phyloP scores from a whole-genome alignment of 2,888 invertebrate genomes.

The Capitulum mitella region DNA sequence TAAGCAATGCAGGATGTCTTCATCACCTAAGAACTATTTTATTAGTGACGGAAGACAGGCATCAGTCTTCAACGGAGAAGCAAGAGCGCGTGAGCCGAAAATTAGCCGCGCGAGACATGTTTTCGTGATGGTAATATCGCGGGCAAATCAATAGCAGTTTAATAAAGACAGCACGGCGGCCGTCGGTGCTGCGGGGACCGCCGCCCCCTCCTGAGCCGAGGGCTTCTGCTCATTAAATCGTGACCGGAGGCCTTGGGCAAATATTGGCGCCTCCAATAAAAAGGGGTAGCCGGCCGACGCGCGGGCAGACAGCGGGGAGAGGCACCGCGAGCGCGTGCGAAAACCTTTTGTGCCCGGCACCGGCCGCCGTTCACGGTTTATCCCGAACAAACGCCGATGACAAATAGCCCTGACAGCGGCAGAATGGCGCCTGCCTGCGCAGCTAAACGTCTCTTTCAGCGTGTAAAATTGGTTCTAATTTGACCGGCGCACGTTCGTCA shows the following conservation, averaged over 20 bases:
- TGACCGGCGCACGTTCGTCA: not conserved
- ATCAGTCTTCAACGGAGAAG: no score
- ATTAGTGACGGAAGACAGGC: no score
- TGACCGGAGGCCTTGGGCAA: not conserved
- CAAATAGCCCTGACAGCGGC: not conserved
- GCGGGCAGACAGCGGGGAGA: not conserved
- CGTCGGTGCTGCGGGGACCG: not conserved
- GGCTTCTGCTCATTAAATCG: not conserved
- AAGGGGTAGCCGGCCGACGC: not conserved
- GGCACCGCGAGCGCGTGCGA: not conserved
- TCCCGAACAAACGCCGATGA: not conserved
- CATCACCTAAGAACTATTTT: no score
- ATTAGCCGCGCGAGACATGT: no score
- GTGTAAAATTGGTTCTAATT: not conserved
- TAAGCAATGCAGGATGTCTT: no score
- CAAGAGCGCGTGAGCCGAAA: no score
- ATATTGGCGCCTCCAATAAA: not conserved
- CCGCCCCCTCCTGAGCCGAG: not conserved
- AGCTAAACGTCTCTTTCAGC: conserved; percentile 8
- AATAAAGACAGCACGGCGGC: not conserved
- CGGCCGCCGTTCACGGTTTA: not conserved
- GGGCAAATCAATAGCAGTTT: not conserved
- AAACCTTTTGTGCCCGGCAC: not conserved
- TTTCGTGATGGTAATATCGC: not conserved
- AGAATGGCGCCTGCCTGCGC: not conserved